Conservation (phyloP, 2,113 vertebrate genomes). For the Ranitomeya variabilis region DNA sequence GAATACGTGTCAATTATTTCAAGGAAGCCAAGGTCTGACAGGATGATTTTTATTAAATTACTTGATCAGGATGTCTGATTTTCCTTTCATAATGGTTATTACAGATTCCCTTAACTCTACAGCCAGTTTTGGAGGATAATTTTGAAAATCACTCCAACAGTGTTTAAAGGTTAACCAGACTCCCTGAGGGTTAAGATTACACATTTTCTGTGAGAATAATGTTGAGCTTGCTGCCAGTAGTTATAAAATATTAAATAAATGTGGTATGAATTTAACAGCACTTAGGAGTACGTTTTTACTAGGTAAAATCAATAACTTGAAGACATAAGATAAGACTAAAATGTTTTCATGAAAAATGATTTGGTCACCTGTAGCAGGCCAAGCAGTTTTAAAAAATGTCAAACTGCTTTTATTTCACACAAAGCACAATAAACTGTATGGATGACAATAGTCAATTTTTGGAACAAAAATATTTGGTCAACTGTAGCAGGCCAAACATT, state of each 20-base stretch:
- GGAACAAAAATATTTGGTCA: too few relatives aligned
- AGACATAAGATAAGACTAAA: not conserved
- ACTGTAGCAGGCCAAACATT: too few relatives aligned
- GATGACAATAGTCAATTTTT: too few relatives aligned
- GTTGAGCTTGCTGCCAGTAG: constrained; percentile 12
- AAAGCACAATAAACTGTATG: too few relatives aligned
- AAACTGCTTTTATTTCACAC: too few relatives aligned
- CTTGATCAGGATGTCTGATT: not conserved
- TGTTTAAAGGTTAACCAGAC: constrained; percentile 26
- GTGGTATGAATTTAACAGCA: constrained; percentile 21
- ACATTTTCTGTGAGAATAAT: constrained; percentile 28
- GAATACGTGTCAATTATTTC: not conserved
- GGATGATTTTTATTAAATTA: not conserved
- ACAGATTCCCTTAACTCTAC: not conserved
- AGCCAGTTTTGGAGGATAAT: not conserved
- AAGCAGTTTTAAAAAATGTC: too few relatives aligned
- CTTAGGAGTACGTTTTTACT: constrained; percentile 27
- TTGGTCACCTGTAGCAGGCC: too few relatives aligned
- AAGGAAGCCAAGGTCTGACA: not conserved
- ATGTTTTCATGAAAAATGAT: too few relatives aligned
- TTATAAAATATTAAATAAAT: constrained; percentile 38
- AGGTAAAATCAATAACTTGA: constrained; percentile 12
- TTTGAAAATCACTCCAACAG: constrained; percentile 4
- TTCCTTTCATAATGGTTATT: not conserved
- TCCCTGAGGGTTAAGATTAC: constrained; percentile 21